Conservation (phyloP, 1,140 invertebrate species). For the Gonatopus flavifemur region DNA sequence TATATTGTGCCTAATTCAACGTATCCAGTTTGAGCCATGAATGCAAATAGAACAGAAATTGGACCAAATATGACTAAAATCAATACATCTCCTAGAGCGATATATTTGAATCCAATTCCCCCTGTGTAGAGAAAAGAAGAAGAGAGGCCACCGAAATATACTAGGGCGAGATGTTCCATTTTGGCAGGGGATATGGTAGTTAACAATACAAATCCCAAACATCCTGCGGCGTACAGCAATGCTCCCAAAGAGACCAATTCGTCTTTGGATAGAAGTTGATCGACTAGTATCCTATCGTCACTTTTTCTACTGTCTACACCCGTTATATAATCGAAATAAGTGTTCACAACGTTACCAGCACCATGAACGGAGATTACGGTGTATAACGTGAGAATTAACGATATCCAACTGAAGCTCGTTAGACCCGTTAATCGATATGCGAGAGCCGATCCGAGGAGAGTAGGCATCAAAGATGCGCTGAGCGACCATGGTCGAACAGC, state of each 20-base stretch:
- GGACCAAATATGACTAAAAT: constrained; percentile 93
- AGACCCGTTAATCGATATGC: constrained; percentile 76
- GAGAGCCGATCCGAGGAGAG: constrained; percentile 80
- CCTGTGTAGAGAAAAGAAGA: constrained; percentile 93
- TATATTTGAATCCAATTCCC: constrained; percentile 92
- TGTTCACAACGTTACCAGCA: constrained; percentile 96
- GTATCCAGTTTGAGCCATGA: constrained; percentile 86
- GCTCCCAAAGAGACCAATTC: constrained; percentile 87
- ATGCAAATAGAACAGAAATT: constrained; percentile 91
- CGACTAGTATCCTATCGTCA: constrained; percentile 90
- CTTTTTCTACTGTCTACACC: constrained; percentile 90
- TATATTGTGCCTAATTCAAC: constrained; percentile 85
- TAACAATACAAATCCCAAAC: constrained; percentile 83
- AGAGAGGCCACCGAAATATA: constrained; percentile 95
- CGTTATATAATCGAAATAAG: constrained; percentile 92
- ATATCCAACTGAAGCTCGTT: constrained; percentile 73
- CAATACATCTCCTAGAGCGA: constrained; percentile 87
- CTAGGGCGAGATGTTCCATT: constrained; percentile 90
- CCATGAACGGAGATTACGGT: constrained; percentile 90
- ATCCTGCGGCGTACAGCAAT: constrained; percentile 83
- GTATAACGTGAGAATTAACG: constrained; percentile 77
- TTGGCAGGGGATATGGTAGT: constrained; percentile 81
- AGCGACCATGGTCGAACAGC: constrained; percentile 91
- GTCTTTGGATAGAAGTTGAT: constrained; percentile 82
- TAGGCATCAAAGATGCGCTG: constrained; percentile 87